Conservation (phyloP, 2,797 vertebrate species). For the Leptoclinus maculatus region DNA sequence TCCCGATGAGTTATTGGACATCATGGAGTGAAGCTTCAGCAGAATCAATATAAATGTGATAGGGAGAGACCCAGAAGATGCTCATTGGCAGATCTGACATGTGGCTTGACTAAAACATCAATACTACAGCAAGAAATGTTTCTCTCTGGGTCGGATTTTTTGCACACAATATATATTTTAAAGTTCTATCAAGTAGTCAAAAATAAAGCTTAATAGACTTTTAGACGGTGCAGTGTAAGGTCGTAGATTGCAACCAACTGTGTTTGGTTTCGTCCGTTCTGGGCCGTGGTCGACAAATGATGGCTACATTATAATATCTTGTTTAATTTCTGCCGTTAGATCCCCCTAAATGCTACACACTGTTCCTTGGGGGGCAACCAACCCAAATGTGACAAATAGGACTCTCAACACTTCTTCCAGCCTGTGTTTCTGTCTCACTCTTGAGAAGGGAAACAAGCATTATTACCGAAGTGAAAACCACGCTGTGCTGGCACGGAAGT, state of each 20-base stretch:
- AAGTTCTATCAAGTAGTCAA: neutral
- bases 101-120: neutral
- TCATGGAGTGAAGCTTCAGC: constrained; percentile 38
- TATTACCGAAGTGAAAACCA: neutral
- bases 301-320: neutral
- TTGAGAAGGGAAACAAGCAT: neutral
- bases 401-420: neutral
- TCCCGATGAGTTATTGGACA: constrained; percentile 30
- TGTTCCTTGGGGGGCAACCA: neutral
- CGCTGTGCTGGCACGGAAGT: neutral
- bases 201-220: neutral
- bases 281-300: no score
- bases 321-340: neutral
- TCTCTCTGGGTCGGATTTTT: no score
- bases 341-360: neutral
- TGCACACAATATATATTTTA: neutral
- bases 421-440: neutral
- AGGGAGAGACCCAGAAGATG: neutral
- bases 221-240: neutral
- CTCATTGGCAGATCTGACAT: neutral
- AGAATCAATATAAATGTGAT: constrained; percentile 7
- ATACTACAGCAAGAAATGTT: neutral
- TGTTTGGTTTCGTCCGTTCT: neutral
- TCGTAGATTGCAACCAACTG: neutral
- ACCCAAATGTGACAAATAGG: neutral